Evolutionary conservation across 2,888 invertebrate species (phyloP).

Genomic region (Eupeodes latifasciatus): DNA sequence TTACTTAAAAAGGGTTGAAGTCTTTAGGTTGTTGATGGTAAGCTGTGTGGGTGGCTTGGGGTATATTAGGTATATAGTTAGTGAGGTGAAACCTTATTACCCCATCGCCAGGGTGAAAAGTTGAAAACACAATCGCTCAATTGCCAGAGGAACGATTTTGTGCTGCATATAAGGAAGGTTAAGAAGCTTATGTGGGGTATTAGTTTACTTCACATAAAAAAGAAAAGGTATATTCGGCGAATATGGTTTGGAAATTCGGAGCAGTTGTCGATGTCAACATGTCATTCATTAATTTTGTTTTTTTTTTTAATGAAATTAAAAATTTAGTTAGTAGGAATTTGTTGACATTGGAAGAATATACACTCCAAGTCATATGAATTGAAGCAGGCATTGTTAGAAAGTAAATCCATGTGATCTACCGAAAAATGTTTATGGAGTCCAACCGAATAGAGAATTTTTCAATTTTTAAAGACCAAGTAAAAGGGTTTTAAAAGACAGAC

Average conservation of each 20-base stretch:
- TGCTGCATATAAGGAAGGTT: conserved; percentile 43
- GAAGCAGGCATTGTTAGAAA: too few relatives aligned
- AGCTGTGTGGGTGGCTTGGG: background rate
- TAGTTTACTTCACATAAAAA: conserved; percentile 28
- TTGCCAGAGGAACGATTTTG: conserved; percentile 52
- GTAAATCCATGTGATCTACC: too few relatives aligned
- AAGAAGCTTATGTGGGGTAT: conserved; percentile 67
- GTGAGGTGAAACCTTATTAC: conserved; percentile 10
- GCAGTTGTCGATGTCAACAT: conserved; percentile 48
- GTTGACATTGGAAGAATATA: conserved; percentile 55
- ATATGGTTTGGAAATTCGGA: conserved; percentile 52
- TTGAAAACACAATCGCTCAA: conserved; percentile 57
- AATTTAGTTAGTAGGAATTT: background rate
- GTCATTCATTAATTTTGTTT: background rate
- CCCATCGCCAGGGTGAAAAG: conserved; percentile 40
- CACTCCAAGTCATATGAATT: too few relatives aligned
- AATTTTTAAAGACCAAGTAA: too few relatives aligned
- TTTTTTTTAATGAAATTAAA: conserved; percentile 51
- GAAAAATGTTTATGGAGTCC: too few relatives aligned
- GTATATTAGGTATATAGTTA: background rate
- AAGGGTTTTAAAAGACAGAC: too few relatives aligned
- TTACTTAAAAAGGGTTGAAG: conserved; percentile 10
- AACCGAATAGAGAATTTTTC: too few relatives aligned
- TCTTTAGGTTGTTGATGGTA: background rate
- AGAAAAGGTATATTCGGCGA: conserved; percentile 6